phyloP scores from a whole-genome alignment of 35 echinoderm and acorn worm species.

The Apostichopus japonicus region DNA sequence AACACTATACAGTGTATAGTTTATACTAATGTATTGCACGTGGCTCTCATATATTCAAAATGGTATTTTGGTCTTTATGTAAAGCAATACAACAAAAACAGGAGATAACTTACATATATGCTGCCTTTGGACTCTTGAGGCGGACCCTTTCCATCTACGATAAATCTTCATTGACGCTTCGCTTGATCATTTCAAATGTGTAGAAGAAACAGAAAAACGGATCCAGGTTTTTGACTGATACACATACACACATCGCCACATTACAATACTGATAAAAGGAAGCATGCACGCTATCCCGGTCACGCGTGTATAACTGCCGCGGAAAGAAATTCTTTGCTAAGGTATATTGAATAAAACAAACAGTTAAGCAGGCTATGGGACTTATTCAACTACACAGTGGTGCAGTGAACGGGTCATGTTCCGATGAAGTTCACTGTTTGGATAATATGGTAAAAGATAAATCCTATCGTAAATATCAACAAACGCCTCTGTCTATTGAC shows the following conservation, averaged over 20 bases:
- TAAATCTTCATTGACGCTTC: constrained; percentile 40
- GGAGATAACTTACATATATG: constrained; percentile 18
- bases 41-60: background rate
- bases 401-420: constrained; percentile 9
- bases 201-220: background rate
- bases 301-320: background rate
- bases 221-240: background rate
- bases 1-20: background rate
- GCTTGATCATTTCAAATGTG: constrained; percentile 26
- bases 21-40: background rate
- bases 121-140: constrained; percentile 21
- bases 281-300: constrained; percentile 10
- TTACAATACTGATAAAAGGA: background rate
- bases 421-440: constrained; percentile 17
- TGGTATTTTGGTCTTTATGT: background rate
- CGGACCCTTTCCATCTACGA: constrained; percentile 45
- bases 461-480: constrained; percentile 44
- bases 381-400: background rate
- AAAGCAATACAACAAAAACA: background rate
- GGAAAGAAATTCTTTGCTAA: background rate
- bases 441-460: constrained; percentile 19
- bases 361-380: background rate
- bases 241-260: constrained; percentile 22
- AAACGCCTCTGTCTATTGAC: constrained; percentile 27
- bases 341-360: background rate